A percentile compares a stretch with the other conserved stretches of the same genome.
phyloP scores from a whole-genome alignment of 2,113 vertebrate species.

The Microcebus lehilahytsara region DNA sequence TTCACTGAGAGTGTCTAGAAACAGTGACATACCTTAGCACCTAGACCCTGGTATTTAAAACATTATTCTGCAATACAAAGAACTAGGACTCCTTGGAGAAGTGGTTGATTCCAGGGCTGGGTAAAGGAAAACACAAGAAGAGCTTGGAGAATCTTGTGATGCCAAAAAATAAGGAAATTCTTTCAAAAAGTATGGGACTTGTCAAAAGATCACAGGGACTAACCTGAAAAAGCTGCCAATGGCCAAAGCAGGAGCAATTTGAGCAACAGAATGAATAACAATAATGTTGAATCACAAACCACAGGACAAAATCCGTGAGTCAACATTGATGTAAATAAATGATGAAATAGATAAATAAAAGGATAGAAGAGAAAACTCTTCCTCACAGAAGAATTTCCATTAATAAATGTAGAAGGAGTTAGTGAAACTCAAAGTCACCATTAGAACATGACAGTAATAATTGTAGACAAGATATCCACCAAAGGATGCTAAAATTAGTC shows the following conservation, averaged over 20 bases:
- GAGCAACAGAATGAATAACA: not conserved
- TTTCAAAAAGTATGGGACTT: not conserved
- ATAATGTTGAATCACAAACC: not conserved
- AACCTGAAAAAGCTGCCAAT: not conserved
- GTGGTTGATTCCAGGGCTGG: not conserved
- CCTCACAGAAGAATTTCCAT: conserved; percentile 6
- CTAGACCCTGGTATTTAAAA: conserved; percentile 10
- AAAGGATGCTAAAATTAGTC: conserved; percentile 18
- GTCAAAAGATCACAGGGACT: not conserved
- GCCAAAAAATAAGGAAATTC: not conserved
- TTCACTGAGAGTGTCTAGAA: not conserved
- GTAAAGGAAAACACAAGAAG: not conserved
- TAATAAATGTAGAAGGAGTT: not conserved
- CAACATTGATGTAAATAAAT: conserved; percentile 3
- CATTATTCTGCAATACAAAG: not conserved
- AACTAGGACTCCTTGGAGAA: not conserved
- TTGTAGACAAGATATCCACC: not conserved
- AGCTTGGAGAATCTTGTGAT: not conserved
- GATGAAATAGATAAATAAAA: conserved; percentile 32
- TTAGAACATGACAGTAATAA: not conserved
- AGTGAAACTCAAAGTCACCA: conserved; percentile 4
- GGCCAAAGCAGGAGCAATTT: not conserved
- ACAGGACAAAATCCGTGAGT: not conserved
- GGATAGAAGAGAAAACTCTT: not conserved
- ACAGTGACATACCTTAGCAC: not conserved